Evolutionary conservation across 2,888 invertebrate species (phyloP), one percentile per base, ranked within the genome.

Genomic region (Phlogophora meticulosa): DNA sequence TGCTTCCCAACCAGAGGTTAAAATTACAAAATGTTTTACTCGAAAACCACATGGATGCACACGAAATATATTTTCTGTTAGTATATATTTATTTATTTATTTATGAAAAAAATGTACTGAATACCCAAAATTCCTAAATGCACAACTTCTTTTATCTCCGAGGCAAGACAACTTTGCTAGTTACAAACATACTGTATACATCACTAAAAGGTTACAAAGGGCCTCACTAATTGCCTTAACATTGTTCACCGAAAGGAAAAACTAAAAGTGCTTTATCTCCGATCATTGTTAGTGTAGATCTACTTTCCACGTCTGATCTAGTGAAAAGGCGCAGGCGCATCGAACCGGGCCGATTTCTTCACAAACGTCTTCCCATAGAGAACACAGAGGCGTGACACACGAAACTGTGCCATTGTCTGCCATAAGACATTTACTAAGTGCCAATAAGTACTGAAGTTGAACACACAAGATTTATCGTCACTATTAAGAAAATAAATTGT

Each of bases 291-390:
- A 63, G 45, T 57, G 63, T 65, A 79, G 78, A 74, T 82, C 79
- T 68, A 80, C 76, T 84, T 85, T 80, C 78, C 83, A 82, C 80
- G 70, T 58, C 42, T 61, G 76, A 78, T 76, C 68, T 69, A 68
- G 69, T 77, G 80, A 67, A 76, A 60, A 59, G 72, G 78, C 78
- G 73, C 72, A 59, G 83, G 85, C 74, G 65, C 75, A 80, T 72
- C 76, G 66, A 75, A 75, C 61, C 60, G 76, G 56, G 66, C 78
- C 85, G 87, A 90, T 91, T 91, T 91, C 91, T 86, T 88, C 81
- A 87, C 79, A 77, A 51, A 34, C 63, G 45, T 84, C 88, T 90
- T 90, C 89, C 83, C 90, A 90, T 88, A 83, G 72, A 71, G 72
- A 58, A 66, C 55, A 61, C 57, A 70, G 70, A 80, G 62, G 71